Evolutionary conservation across 1,140 invertebrate species (phyloP), one percentile per base, ranked within the genome.

Genomic region (Diorhabda carinulata): DNA sequence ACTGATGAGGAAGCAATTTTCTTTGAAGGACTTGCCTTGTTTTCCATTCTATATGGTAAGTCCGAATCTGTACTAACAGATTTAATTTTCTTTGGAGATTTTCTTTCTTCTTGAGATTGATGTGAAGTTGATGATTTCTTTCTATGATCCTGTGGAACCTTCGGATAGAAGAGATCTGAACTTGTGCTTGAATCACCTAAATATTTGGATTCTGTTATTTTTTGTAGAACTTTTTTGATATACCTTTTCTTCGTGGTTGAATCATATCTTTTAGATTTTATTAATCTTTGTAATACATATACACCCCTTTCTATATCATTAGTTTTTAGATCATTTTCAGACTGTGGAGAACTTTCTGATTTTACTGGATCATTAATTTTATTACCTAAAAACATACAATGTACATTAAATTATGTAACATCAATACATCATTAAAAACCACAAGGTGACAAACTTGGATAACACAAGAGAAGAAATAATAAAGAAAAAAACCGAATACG

Each of bases 201-300:
- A 58, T 74, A 74, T 43, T 74, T 74, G 5, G 61, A 66, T 10
- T 78, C 66, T 40, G 70, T 61, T 41, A 80, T 74, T 72, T 78
- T 78, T 25, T 72, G 62, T 0, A 78, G 67, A 66, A 80, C 74
- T 72, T 77, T 78, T 57, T 73, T 74, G 3, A 78, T 69, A 62
- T 76, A 80, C 41, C 67, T 58, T 64, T 77, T 75, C 72, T 81
- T 81, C 0, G 78, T 75, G 9, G 68, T 41, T n/a, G 66, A 64
- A 65, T 80, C 73, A 69, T 78, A 75, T 71, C 76, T 78, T 66
- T 77, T 78, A 6, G 75, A 76, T 69, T 75, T 79, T 41, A 78
- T 43, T n/a, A 81, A 68, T 69, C 73, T 75, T 64, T 77, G 72
- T 42, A 81, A 66, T 43, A 77, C 59, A 43, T 75, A 57, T 8